Evolutionary conservation across 2,888 invertebrate genomes (phyloP), one percentile per base, ranked within the genome.

Genomic region (Ormyrus thymus): DNA sequence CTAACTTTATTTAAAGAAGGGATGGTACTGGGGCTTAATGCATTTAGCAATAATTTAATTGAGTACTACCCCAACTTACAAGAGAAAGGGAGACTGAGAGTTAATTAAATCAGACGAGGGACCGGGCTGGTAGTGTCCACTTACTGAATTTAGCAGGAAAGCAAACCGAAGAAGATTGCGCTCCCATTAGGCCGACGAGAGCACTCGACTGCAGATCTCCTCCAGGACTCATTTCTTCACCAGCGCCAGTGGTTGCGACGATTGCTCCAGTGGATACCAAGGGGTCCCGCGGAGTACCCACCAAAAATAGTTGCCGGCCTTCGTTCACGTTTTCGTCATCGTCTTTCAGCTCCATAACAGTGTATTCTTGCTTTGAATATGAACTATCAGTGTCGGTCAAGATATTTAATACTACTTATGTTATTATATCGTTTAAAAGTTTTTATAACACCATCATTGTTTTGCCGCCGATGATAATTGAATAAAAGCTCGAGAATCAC

Each of bases 41-140:
- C 87, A 89, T 86, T 90, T 89, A 90, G 88, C 86, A 90, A 90
- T 90, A 89, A 90, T 89, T 90, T 89, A 89, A 90, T 90, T 90
- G 89, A 89, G 85, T 81, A 84, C 86, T 86, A 83, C 85, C 84
- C 86, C 86, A 86, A 86, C 82, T 86, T 85, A 79, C 75, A 78
- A 82, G 84, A 83, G 83, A 84, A 84, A 83, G 81, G 84, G 84
- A 85, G 84, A 83, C 83, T 82, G 83, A 79, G 81, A 80, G 85
- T 85, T 87, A 88, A 88, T 88, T 87, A 86, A 87, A 88, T 88
- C 86, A 88, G 76, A 83, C 66, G 73, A 70, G 78, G 83, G 82
- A 82, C 81, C 82, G 80, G 83, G 81, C 82, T 82, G 77, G 46
- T 43, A 71, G 56, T 78, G 83, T 83, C 81, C 82, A 90, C 90